Percentiles rank a stretch among this genome's conserved stretches.
Evolutionary conservation across 2,113 vertebrate species (phyloP).

Genomic region (Pedionomus torquatus): DNA sequence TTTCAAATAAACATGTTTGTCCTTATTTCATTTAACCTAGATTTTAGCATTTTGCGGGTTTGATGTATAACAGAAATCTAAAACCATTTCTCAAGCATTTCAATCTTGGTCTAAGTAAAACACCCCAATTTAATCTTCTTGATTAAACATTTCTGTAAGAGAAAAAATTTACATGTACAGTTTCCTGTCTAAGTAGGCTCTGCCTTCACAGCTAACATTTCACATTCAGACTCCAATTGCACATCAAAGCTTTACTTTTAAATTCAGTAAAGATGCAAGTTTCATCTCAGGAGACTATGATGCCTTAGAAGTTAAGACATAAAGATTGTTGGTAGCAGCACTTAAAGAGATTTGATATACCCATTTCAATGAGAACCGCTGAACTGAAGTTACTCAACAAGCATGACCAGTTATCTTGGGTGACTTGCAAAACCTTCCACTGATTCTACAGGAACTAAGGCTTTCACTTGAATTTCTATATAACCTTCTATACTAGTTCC

Average conservation of each 20-base stretch:
- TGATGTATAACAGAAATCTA: background rate
- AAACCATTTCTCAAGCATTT: background rate
- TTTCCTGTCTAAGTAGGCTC: background rate
- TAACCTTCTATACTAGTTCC: background rate
- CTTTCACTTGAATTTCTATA: background rate
- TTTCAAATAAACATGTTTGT: background rate
- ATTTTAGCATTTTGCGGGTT: background rate
- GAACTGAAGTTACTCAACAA: background rate
- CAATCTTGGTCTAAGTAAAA: background rate
- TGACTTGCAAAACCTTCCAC: background rate
- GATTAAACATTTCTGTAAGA: background rate
- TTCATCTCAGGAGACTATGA: conserved; percentile 2
- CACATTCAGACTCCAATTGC: background rate
- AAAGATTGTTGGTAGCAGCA: background rate
- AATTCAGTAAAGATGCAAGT: conserved; percentile 23
- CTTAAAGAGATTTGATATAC: conserved; percentile 4
- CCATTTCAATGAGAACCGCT: background rate
- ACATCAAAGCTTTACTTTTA: conserved; percentile 55
- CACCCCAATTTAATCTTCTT: background rate
- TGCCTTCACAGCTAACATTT: background rate
- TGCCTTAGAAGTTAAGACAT: conserved; percentile 31
- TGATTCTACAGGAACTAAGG: background rate
- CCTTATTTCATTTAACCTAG: background rate
- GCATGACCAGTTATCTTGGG: background rate
- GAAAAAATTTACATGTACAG: background rate